Percentiles rank a stretch among this genome's conserved stretches.
Conservation (phyloP, 2,113 vertebrate species). For the Callionymus lyra region DNA sequence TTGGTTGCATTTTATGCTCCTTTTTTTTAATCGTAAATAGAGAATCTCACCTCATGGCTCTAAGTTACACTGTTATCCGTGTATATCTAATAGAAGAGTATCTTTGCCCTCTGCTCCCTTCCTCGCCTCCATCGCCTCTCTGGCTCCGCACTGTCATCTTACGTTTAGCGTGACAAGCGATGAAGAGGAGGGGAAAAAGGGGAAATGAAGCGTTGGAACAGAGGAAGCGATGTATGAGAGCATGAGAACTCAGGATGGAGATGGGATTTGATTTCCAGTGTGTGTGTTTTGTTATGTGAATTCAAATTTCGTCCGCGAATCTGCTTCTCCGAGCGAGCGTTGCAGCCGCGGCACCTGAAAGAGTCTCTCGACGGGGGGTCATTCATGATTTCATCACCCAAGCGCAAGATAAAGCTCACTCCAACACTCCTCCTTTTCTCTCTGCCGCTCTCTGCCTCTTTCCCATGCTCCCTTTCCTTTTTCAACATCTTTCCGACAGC, state of each 20-base stretch:
- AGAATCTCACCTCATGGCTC: too few relatives aligned
- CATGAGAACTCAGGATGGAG: slow-evolving; percentile 21
- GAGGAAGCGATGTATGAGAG: slow-evolving; percentile 24
- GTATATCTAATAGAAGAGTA: slow-evolving; percentile 9
- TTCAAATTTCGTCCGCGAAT: slow-evolving; percentile 32
- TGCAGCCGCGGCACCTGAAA: slow-evolving; percentile 25
- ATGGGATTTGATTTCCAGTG: slow-evolving; percentile 21
- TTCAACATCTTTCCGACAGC: slow-evolving; percentile 26
- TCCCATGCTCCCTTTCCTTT: slow-evolving; percentile 47
- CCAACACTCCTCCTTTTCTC: slow-evolving; percentile 33
- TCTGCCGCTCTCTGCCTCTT: slow-evolving; percentile 24
- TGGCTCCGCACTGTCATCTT: slow-evolving; percentile 45
- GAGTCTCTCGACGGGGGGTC: slow-evolving; percentile 39
- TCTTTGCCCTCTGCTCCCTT: slow-evolving; percentile 19
- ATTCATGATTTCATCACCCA: slow-evolving; percentile 54
- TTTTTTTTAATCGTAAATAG: too few relatives aligned
- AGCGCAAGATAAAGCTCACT: slow-evolving; percentile 38
- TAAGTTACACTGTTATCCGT: too few relatives aligned
- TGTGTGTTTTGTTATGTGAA: slow-evolving; percentile 2
- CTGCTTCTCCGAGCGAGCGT: slow-evolving; percentile 6
- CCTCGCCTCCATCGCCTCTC: slow-evolving; percentile 27
- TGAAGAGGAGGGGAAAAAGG: slow-evolving; percentile 14
- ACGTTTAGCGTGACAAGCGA: slow-evolving; percentile 35
- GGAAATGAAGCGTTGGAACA: slow-evolving; percentile 18
- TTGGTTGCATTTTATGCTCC: too few relatives aligned